A percentile compares a stretch with the other conserved stretches of the same genome.
phyloP scores from a whole-genome alignment of 1,140 invertebrate species.

The Bombus haemorrhoidalis region DNA sequence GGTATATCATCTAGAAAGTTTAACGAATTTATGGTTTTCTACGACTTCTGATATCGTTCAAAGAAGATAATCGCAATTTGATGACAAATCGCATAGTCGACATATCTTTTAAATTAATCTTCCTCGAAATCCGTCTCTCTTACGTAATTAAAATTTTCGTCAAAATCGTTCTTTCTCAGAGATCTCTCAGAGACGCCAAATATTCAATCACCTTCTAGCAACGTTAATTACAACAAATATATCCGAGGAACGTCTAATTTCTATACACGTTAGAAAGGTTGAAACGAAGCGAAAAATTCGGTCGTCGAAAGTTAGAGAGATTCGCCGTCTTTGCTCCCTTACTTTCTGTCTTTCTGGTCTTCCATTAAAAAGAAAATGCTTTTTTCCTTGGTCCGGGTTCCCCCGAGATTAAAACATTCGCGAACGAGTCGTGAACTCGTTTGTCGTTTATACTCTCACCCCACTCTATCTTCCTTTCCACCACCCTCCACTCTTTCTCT shows the following conservation, averaged over 20 bases:
- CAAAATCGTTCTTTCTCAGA: not conserved
- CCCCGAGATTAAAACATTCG: slow-evolving; percentile 74
- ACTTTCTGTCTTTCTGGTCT: slow-evolving; percentile 46
- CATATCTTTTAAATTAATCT: not conserved
- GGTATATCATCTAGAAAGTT: no score
- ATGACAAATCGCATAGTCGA: not conserved
- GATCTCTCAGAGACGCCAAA: not conserved
- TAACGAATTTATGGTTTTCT: not conserved
- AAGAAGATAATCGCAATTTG: no score
- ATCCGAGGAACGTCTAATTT: not conserved
- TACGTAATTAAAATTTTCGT: no score
- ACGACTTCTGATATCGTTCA: not conserved
- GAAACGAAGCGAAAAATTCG: slow-evolving; percentile 48
- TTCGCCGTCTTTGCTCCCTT: slow-evolving; percentile 34
- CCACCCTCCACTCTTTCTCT: not conserved
- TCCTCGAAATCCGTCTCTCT: not conserved
- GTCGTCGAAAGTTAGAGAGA: slow-evolving; percentile 31
- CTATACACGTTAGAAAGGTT: not conserved
- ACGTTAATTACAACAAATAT: not conserved
- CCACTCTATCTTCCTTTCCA: slow-evolving; percentile 27
- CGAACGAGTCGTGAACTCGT: slow-evolving; percentile 73
- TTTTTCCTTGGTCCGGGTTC: slow-evolving; percentile 55
- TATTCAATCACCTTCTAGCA: not conserved
- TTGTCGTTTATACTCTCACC: slow-evolving; percentile 66
- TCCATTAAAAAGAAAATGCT: slow-evolving; percentile 72